Percentiles rank a stretch among this genome's conserved stretches.
Conservation (phyloP, 2,113 vertebrate genomes). For the Protobothrops flavoviridis region DNA sequence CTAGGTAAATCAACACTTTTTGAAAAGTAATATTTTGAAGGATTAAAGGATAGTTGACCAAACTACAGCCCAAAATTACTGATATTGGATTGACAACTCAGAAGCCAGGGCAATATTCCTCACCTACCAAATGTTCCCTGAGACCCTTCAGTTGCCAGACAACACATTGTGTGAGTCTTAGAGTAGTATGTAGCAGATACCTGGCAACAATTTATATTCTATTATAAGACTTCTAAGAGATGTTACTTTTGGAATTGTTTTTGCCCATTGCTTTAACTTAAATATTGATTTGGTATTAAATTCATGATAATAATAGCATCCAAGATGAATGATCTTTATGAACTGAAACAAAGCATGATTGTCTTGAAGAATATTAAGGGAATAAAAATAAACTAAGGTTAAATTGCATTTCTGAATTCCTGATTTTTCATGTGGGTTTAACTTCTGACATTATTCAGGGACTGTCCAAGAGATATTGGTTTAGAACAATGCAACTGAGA, state of each 20-base stretch:
- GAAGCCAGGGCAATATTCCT: background rate
- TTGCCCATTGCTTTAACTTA: slow-evolving; percentile 53
- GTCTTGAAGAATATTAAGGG: slow-evolving; percentile 69
- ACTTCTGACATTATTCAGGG: slow-evolving; percentile 78
- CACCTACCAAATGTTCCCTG: background rate
- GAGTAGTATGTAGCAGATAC: background rate
- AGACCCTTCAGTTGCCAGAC: background rate
- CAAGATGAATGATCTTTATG: slow-evolving; percentile 64
- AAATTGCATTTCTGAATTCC: slow-evolving; percentile 71
- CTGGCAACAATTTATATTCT: slow-evolving; percentile 18
- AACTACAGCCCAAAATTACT: background rate
- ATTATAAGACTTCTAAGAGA: slow-evolving; percentile 36
- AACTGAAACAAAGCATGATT: slow-evolving; percentile 63
- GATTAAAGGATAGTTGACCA: background rate
- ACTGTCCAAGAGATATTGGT: slow-evolving; percentile 76
- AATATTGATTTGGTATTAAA: slow-evolving; percentile 57
- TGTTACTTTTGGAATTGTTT: slow-evolving; percentile 4
- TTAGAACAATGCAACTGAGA: slow-evolving; percentile 71
- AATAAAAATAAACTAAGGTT: slow-evolving; percentile 71
- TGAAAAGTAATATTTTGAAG: background rate
- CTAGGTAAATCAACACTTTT: background rate
- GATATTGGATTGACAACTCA: background rate
- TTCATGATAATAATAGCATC: slow-evolving; percentile 54
- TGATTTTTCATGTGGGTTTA: slow-evolving; percentile 69
- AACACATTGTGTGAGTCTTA: background rate